These are phyloP conservation scores for Sisyra terminalis DNA, from an alignment of 2,888 invertebrate species.

Conservation along the genomic window DNA sequence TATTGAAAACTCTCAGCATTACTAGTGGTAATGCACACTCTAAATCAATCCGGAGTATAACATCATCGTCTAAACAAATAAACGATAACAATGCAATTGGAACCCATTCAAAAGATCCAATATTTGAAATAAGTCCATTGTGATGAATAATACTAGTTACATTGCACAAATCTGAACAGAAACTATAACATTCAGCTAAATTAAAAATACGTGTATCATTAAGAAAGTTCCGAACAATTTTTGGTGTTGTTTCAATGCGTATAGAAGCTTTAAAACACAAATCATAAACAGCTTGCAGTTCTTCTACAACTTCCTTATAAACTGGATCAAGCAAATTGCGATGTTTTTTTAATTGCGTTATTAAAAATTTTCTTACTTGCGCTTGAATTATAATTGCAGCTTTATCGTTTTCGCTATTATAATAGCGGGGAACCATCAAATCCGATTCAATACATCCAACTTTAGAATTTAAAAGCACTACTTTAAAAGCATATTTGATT, in stretches of 20 bases:
- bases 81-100: slow-evolving; percentile 19
- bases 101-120: slow-evolving; percentile 14
- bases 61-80: slow-evolving; percentile 11
- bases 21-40: slow-evolving; percentile 16
- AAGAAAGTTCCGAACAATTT: slow-evolving; percentile 16
- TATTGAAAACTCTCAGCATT: slow-evolving; percentile 20
- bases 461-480: slow-evolving; percentile 14
- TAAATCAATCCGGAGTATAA: slow-evolving; percentile 17
- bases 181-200: not conserved
- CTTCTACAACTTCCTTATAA: slow-evolving; percentile 16
- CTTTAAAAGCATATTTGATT: slow-evolving; percentile 13
- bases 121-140: not conserved
- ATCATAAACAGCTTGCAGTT: slow-evolving; percentile 16
- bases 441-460: not conserved
- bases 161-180: not conserved
- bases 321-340: slow-evolving; percentile 15
- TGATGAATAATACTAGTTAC: not conserved
- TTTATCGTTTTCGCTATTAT: not conserved
- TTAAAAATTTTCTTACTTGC: slow-evolving; percentile 18
- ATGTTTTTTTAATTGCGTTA: slow-evolving; percentile 15
- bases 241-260: slow-evolving; percentile 12
- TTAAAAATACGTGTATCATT: not conserved
- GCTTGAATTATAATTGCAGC: slow-evolving; percentile 20
- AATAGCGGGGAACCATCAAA: not conserved
- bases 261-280: slow-evolving; percentile 16